Evolutionary conservation across 2,888 invertebrate genomes (phyloP), one percentile per base, ranked within the genome.

Genomic region (Osedax fenrisi): DNA sequence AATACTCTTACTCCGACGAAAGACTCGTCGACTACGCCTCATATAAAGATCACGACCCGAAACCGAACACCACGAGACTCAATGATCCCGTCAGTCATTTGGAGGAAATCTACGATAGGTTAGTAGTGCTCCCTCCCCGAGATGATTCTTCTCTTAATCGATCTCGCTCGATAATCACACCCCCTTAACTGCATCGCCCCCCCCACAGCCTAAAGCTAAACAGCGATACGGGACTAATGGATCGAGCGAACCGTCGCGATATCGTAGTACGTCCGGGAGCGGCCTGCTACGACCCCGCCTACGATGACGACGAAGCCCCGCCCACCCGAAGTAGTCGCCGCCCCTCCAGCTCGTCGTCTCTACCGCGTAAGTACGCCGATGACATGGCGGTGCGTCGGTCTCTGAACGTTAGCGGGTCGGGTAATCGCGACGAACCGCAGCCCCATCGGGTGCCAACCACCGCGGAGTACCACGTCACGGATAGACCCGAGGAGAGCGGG

Each of bases 41-140:
- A 0, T 78, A 75, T 26, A 76, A 70, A 56, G 81, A 81, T 74
- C 77, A 79, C 17, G 79, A 79, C 56, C 77, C 75, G 25, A 77
- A 75, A 27, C 80, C 80, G 75, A 80, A 78, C 70, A 78, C 80
- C 13, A n/a, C n/a, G n/a, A 81, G 81, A 75, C 78, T 83, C 2
- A 78, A 80, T 67, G 82, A 82, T 72, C 82, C 81, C 5, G 77
- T 83, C 25, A 77, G 78, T 2, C 83, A 83, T 69, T 78, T 83
- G 26, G 83, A 83, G 70, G 78, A 79, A 75, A 81, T 82, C 41
- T 83, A 82, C 76, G 79, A 81, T 56, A 78, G 78, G 61, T 72
- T 83, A 25, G 78, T 82, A 10, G 5, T 17, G 41, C 17, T 10
- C 41, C 41, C 10, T 41, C 17, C 41, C 5, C 17, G 5, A 41